Evolutionary conservation across 2,113 vertebrate genomes (phyloP).

Genomic region (Cinclus mexicanus): DNA sequence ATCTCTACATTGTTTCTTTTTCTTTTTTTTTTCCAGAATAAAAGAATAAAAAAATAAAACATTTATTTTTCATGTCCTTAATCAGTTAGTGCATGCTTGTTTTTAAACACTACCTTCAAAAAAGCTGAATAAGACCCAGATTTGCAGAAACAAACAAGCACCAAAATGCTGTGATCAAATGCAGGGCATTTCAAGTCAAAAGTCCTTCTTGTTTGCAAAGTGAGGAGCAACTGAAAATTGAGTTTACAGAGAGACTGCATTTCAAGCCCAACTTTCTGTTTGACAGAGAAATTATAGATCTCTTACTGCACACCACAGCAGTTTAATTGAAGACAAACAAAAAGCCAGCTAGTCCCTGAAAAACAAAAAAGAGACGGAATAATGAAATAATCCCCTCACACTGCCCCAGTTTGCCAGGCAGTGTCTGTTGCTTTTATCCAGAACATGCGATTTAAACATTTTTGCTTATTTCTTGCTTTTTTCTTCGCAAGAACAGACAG

Average conservation of each 20-base stretch:
- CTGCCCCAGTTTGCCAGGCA: not conserved
- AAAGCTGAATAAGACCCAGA: not conserved
- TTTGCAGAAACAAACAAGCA: not conserved
- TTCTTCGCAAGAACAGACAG: not conserved
- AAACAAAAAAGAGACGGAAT: not conserved
- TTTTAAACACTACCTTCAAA: not conserved
- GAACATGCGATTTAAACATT: not conserved
- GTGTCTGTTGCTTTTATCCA: not conserved
- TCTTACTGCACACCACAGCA: not conserved
- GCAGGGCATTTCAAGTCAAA: not conserved
- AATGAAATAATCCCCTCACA: not conserved
- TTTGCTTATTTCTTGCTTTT: constrained; percentile 25
- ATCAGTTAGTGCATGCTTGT: not conserved
- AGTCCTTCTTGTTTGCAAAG: not conserved
- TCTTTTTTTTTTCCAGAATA: not conserved
- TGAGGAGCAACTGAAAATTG: not conserved
- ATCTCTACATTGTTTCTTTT: not conserved
- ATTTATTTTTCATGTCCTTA: not conserved
- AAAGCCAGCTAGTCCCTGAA: not conserved
- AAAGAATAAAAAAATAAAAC: not conserved
- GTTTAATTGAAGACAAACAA: constrained; percentile 41
- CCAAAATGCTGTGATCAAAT: not conserved
- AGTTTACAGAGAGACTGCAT: not conserved
- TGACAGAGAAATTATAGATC: not conserved
- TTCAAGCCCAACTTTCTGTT: not conserved